A percentile compares a stretch with the other conserved stretches of the same genome.
These are phyloP conservation scores for Sarcophaga subvicina DNA, from an alignment of 2,888 invertebrate species.

Conservation along the genomic window DNA sequence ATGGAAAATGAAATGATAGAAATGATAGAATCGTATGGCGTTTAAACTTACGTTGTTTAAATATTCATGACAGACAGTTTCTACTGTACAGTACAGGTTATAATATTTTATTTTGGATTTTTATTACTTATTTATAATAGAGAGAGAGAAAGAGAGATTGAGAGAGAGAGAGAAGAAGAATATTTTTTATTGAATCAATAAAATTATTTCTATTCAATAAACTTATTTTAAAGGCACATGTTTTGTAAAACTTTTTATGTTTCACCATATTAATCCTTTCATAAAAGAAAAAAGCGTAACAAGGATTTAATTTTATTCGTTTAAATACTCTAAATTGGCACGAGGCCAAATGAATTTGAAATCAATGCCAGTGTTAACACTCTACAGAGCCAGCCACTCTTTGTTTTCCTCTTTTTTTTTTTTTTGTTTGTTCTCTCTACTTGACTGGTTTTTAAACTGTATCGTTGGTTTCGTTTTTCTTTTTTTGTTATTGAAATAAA, in stretches of 20 bases:
- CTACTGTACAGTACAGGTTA: not conserved
- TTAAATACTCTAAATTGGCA: constrained; percentile 54
- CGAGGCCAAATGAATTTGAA: constrained; percentile 59
- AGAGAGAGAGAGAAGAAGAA: constrained; percentile 43
- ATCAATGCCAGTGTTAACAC: constrained; percentile 68
- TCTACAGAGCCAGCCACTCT: constrained; percentile 30
- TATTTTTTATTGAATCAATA: constrained; percentile 60
- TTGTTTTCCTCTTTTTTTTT: not conserved
- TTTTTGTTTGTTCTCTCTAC: not conserved
- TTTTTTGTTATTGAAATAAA: not conserved
- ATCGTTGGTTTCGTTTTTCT: not conserved
- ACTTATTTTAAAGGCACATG: constrained; percentile 20
- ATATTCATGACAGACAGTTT: constrained; percentile 54
- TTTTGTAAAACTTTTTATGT: constrained; percentile 13
- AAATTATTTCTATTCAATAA: constrained; percentile 44
- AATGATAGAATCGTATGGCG: constrained; percentile 38
- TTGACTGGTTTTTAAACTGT: constrained; percentile 49
- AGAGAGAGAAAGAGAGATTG: constrained; percentile 40
- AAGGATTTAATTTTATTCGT: not conserved
- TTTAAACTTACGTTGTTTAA: constrained; percentile 52
- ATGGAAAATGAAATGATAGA: constrained; percentile 33
- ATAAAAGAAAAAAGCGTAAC: not conserved
- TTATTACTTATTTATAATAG: constrained; percentile 59
- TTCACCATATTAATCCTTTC: too few relatives aligned
- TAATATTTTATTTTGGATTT: constrained; percentile 13